Base-by-base conservation (phyloP, 1,140 invertebrate species). In the Drosophila equinoxialis region DNA sequence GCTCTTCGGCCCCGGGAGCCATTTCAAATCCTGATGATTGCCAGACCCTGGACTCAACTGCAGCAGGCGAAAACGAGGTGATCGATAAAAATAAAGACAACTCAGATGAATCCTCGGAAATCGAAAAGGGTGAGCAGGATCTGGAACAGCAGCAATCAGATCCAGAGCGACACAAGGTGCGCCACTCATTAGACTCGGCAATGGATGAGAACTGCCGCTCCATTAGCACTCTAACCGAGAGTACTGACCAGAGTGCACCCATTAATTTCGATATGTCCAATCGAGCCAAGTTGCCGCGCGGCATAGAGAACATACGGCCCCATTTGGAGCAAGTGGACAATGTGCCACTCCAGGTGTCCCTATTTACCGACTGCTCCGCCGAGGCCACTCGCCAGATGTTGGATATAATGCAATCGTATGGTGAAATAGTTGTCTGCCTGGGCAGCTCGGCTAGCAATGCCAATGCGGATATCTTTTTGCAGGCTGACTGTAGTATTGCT, bases 241-340 rank as follows among this genome's bases (percentile, higher is more conserved):
- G 96, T 85, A 97, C 97, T 0, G 97, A 98, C 81, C 96, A 97
- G 83, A 97, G 96, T 91, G 96, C 96, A 33, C 96, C 96, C 4
- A 95, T 98, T 64, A 96, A 97, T 91, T 98, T 98, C 90, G 97
- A 98, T 90, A 96, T 98, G 94, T 97, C 96, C 7, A 99, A 99
- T 92, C 77, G 97, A 94, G 97, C 98, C 1, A 98, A 99, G 93
- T 93, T 99, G 65, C 98, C 98, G 0, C 94, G 97, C 61, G 98
- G 98, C 35, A 99, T 99, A 74, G 97, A 99, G 81, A 98, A 99
- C 92, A 99, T 99, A 72, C 94, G 98, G 23, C 98, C 98, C 0
- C 98, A 99, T 92, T 95, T 99, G 65, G 96, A 98, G 91, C 94
- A 96, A 77, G 97, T 99, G 75, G 98, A 99, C 92, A 99, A 99